Evolutionary conservation across 92 coral and sea anemone genomes (phyloP), one percentile per base, ranked within the genome.

Genomic region (Porites evermanni): DNA sequence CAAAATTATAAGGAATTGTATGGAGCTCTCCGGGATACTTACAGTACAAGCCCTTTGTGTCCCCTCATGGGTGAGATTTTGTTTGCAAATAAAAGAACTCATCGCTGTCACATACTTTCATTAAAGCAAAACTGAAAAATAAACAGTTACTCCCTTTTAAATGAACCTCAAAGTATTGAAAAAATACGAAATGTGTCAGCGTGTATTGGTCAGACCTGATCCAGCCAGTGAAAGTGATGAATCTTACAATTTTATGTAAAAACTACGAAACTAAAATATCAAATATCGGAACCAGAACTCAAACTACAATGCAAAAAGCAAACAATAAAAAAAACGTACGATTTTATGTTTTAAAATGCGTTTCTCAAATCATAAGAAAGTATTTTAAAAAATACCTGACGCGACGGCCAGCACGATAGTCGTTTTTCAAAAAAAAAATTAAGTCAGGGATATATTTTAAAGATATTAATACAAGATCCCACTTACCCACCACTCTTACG

Each of bases 401-500:
- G 81, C 58, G 18, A 16, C 70, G 44, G 32, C 80, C 80, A 53
- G 16, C 17, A 26, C 26, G n/a, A 7, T 16, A 17, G 50, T 29
- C 69, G 19, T 51, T 60, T 60, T 77, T 38, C 16, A 77, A 59
- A 12, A 19, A 12, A 54, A 53, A 38, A 19, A 53, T 75, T 56
- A 51, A 20, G 8, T 75, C 59, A n/a, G 67, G 13, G 20, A 18
- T 26, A 13, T 13, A 29, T 47, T 32, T 52, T 4, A 66, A 14
- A 21, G 12, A 26, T 7, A 56, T 12, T 56, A 13, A 52, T 14
- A 67, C 29, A 18, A 8, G 11, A 10, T 19, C 20, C 10, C 7
- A 80, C 87, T 74, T 60, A 83, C 87, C 87, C 2, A 83, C 87
- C 26, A 83, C 87, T 18, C 24, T 83, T 11, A 83, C 4, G 20